Evolutionary conservation across 2,888 invertebrate genomes (phyloP).

Genomic region (Pandemis cinnamomeana): DNA sequence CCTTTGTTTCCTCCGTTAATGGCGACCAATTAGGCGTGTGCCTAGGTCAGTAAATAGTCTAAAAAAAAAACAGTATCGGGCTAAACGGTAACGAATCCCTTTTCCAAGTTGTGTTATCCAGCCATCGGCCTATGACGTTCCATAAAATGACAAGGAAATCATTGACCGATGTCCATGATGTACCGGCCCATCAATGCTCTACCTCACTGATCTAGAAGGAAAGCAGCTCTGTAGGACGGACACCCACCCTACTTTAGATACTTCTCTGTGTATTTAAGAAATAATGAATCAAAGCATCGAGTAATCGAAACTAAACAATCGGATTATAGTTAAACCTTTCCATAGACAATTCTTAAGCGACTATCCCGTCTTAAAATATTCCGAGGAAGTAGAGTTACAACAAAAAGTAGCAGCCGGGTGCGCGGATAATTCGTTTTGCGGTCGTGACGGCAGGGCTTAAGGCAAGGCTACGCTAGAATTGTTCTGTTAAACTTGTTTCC

Average conservation of each 20-base stretch:
- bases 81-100: too few species aligned
- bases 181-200: too few species aligned
- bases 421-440: constrained; percentile 33
- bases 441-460: constrained; percentile 13
- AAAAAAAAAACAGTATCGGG: too few species aligned
- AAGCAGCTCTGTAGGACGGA: too few species aligned
- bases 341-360: constrained; percentile 30
- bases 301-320: constrained; percentile 34
- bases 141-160: too few species aligned
- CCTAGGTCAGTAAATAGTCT: too few species aligned
- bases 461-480: constrained; percentile 7
- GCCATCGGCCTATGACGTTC: too few species aligned
- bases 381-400: constrained; percentile 31
- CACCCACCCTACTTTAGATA: not conserved
- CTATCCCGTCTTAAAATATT: constrained; percentile 37
- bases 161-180: too few species aligned
- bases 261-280: constrained; percentile 15
- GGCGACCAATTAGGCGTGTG: too few species aligned
- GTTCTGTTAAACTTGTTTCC: not conserved
- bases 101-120: too few species aligned
- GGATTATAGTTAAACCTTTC: constrained; percentile 31
- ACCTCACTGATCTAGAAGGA: not conserved
- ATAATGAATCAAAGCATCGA: constrained; percentile 29
- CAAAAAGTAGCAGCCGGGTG: constrained; percentile 28
- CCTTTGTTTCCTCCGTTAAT: too few species aligned